These are phyloP conservation scores for Sericinus montela DNA, from an alignment of 2,888 invertebrate genomes.

Conservation along the genomic window DNA sequence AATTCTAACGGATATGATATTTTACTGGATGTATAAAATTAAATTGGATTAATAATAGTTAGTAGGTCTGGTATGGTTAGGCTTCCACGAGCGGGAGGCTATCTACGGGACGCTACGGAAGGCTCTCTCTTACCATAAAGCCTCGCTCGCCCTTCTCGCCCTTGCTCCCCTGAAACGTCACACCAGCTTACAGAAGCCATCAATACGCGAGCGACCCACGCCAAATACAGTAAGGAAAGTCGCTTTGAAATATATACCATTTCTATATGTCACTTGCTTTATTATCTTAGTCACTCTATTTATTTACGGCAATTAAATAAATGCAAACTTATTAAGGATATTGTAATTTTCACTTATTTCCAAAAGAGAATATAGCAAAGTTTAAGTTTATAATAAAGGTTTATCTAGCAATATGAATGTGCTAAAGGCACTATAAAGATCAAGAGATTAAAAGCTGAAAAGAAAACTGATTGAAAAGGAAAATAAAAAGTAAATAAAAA, in stretches of 20 bases:
- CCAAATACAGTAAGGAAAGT: conserved; percentile 21
- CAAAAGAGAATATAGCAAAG: not conserved
- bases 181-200: conserved; percentile 37
- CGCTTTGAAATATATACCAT: no score
- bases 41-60: not conserved
- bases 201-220: conserved; percentile 32
- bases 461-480: conserved; percentile 12
- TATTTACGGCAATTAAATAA: no score
- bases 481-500: conserved; percentile 55
- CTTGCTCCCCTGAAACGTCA: conserved; percentile 83
- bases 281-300: no score
- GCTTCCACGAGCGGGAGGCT: conserved; percentile 16
- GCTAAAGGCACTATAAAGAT: not conserved
- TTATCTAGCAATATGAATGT: not conserved
- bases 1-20: no score
- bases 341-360: not conserved
- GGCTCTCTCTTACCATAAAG: conserved; percentile 84
- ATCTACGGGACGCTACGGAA: conserved; percentile 23
- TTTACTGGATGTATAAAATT: no score
- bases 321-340: not conserved
- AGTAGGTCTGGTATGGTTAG: conserved; percentile 3
- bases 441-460: not conserved
- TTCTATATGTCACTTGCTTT: no score
- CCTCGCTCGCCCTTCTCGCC: conserved; percentile 88
- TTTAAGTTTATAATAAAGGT: no score